Conservation (phyloP, 2,888 invertebrate species). For the Drosophila fungiperda region DNA sequence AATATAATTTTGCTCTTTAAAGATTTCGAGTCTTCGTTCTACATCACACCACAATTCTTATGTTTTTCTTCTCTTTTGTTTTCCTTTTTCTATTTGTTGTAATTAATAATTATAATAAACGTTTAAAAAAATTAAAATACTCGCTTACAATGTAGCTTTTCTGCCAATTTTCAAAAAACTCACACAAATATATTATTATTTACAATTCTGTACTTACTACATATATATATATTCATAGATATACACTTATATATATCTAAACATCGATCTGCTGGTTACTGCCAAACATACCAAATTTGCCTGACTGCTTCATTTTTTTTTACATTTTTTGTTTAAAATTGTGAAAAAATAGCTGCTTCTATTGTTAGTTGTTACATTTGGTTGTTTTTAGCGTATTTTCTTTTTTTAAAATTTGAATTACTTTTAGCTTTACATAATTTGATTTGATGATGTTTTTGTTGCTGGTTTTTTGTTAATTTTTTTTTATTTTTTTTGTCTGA, state of each 20-base stretch:
- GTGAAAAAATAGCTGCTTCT: conserved; percentile 79
- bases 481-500: conserved; percentile 14
- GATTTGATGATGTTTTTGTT: conserved; percentile 69
- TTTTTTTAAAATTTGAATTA: conserved; percentile 64
- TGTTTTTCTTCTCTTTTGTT: conserved; percentile 17
- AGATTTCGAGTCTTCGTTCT: conserved; percentile 59
- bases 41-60: conserved; percentile 54
- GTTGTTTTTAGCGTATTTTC: conserved; percentile 45
- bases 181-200: conserved; percentile 71
- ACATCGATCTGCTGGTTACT: conserved; percentile 29
- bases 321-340: conserved; percentile 61
- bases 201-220: conserved; percentile 60
- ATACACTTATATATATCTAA: conserved; percentile 35
- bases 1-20: conserved; percentile 69
- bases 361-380: conserved; percentile 63
- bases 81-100: conserved; percentile 7
- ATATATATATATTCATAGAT: conserved; percentile 28
- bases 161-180: conserved; percentile 60
- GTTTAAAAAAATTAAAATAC: conserved; percentile 69
- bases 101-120: conserved; percentile 4
- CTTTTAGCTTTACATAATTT: conserved; percentile 67
- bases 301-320: conserved; percentile 10
- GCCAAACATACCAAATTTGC: conserved; percentile 35
- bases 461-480: conserved; percentile 14
- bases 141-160: conserved; percentile 40